These are phyloP conservation scores for Drosophila bipectinata DNA, from an alignment of 1,140 invertebrate species.

Conservation along the genomic window DNA sequence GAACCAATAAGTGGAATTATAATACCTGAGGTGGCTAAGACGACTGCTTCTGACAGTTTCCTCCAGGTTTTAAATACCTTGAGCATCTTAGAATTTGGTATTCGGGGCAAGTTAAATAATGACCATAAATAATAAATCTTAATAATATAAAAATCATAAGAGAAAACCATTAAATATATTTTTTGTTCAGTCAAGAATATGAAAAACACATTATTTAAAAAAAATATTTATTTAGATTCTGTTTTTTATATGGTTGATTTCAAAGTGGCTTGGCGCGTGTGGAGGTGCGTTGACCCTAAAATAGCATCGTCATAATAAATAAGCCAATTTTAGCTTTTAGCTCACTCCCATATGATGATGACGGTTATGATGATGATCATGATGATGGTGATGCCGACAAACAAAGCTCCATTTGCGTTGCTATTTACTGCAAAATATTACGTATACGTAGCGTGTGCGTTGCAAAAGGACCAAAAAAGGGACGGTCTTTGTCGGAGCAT, in stretches of 20 bases:
- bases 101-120: too few species aligned
- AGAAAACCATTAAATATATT: too few species aligned
- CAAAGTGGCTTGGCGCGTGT: conserved; percentile 7
- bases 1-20: conserved; percentile 17
- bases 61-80: not conserved
- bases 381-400: conserved; percentile 40
- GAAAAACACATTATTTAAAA: not conserved
- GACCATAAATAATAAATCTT: too few species aligned
- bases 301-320: conserved; percentile 64
- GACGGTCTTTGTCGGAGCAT: conserved; percentile 1
- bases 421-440: conserved; percentile 62
- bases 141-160: too few species aligned
- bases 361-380: conserved; percentile 1
- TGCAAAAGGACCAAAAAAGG: not conserved
- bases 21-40: conserved; percentile 6
- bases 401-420: conserved; percentile 69
- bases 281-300: conserved; percentile 55
- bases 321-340: conserved; percentile 44
- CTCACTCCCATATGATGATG: not conserved
- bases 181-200: too few species aligned
- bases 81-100: too few species aligned
- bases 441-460: conserved; percentile 50
- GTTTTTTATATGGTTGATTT: conserved; percentile 2
- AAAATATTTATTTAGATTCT: not conserved
- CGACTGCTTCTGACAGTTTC: conserved; percentile 7